phyloP scores from a whole-genome alignment of 2,113 vertebrate genomes.

The Larimichthys polyactis region DNA sequence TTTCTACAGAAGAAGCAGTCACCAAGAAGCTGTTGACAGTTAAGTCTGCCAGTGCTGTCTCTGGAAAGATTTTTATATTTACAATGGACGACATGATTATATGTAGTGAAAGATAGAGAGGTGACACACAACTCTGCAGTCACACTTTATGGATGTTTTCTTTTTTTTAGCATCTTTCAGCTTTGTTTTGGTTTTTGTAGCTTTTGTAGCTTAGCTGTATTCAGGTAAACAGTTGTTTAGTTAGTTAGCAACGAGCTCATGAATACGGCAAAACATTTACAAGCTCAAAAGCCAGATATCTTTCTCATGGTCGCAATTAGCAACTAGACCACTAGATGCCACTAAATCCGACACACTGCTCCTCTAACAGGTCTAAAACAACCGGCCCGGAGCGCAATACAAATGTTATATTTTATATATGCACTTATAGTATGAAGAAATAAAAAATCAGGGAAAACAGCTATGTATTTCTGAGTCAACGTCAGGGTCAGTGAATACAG shows the following conservation, averaged over 20 bases:
- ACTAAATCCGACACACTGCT: too few species aligned
- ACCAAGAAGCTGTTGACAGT: conserved; percentile 17
- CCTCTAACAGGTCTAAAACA: too few species aligned
- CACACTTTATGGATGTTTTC: not conserved
- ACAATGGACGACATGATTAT: not conserved
- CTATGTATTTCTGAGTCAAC: too few species aligned
- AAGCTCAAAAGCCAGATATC: not conserved
- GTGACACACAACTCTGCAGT: not conserved
- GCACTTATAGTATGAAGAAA: too few species aligned
- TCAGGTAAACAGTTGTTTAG: not conserved
- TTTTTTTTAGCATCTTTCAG: not conserved
- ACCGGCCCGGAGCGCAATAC: too few species aligned
- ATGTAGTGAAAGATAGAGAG: not conserved
- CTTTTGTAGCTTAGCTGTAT: too few species aligned
- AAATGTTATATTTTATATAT: too few species aligned
- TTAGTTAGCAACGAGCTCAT: too few species aligned
- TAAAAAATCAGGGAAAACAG: too few species aligned
- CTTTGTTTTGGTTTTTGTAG: not conserved
- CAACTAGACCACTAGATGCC: not conserved
- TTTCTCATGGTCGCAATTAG: not conserved
- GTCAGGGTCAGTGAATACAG: too few species aligned
- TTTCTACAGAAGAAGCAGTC: conserved; percentile 28
- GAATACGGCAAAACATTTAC: too few species aligned
- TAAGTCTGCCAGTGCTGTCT: not conserved
- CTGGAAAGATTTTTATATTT: not conserved